Conservation (phyloP, 2,797 vertebrate genomes). For the Pelobates cultripes region DNA sequence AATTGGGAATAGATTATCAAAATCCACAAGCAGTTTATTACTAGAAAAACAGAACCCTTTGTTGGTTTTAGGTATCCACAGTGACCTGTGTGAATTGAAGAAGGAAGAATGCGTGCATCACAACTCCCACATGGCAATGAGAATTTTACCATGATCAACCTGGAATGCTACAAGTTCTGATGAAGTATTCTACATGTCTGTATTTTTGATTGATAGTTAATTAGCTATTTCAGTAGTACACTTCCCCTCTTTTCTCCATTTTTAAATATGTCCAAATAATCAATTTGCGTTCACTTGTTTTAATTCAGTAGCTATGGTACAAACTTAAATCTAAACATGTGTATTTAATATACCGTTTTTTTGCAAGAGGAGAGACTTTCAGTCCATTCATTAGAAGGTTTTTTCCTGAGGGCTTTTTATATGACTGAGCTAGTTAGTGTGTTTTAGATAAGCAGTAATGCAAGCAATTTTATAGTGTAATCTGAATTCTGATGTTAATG, state of each 20-base stretch:
- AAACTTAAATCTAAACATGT: not conserved
- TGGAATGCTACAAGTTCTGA: too few relatives aligned
- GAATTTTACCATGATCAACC: too few relatives aligned
- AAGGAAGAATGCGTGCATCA: too few relatives aligned
- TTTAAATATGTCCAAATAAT: not conserved
- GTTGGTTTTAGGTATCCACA: too few relatives aligned
- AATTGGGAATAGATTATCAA: too few relatives aligned
- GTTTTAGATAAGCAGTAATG: constrained; percentile 55
- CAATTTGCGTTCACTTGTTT: not conserved
- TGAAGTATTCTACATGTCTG: too few relatives aligned
- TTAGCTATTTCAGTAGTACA: not conserved
- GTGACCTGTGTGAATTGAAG: too few relatives aligned
- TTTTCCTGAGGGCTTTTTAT: not conserved
- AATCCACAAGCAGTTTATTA: too few relatives aligned
- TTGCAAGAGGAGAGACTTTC: not conserved
- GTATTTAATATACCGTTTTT: not conserved
- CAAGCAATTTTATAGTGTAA: constrained; percentile 65
- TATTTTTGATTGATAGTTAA: too few relatives aligned
- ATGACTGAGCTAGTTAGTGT: not conserved
- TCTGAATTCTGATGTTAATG: constrained; percentile 73
- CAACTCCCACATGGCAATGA: too few relatives aligned
- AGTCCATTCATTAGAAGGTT: not conserved
- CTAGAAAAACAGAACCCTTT: too few relatives aligned
- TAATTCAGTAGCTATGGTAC: not conserved
- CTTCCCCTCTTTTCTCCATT: not conserved